Evolutionary conservation across 1,140 invertebrate genomes (phyloP).

Genomic region (Anastatus disparis): DNA sequence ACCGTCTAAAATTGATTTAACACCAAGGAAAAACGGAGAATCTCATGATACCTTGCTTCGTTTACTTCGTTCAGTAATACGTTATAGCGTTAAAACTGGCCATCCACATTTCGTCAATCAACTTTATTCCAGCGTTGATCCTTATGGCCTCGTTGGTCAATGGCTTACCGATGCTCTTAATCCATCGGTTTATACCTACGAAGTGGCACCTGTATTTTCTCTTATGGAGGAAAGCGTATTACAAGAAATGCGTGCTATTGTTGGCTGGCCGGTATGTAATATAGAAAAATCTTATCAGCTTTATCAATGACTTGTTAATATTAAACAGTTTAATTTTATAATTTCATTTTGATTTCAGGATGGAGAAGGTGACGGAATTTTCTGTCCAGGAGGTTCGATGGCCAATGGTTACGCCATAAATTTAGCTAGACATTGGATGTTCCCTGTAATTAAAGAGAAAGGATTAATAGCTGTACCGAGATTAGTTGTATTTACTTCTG

Average conservation of each 20-base stretch:
- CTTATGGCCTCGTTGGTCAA: conserved; percentile 85
- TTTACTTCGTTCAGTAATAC: conserved; percentile 72
- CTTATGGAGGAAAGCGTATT: conserved; percentile 87
- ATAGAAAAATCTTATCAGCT: no score
- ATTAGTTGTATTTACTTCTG: conserved; percentile 84
- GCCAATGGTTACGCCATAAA: conserved; percentile 96
- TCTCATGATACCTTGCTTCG: conserved; percentile 76
- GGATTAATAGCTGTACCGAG: conserved; percentile 75
- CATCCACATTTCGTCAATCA: conserved; percentile 91
- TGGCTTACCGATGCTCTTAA: conserved; percentile 89
- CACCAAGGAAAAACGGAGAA: conserved; percentile 69
- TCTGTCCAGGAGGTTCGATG: conserved; percentile 94
- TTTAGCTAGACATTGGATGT: conserved; percentile 79
- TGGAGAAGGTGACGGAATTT: conserved; percentile 85
- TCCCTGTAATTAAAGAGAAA: conserved; percentile 70
- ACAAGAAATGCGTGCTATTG: conserved; percentile 82
- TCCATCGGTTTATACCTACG: conserved; percentile 89
- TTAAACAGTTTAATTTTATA: neutral
- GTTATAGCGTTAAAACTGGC: conserved; percentile 86
- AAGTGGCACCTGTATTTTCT: conserved; percentile 90
- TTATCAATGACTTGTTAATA: neutral
- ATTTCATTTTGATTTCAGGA: conserved; percentile 53
- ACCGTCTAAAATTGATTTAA: conserved; percentile 73
- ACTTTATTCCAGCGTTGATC: conserved; percentile 86
- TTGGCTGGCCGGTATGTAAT: conserved; percentile 77